These are phyloP conservation scores for Acanthosepion lycidas DNA, from an alignment of 2,888 invertebrate species.

Conservation along the genomic window DNA sequence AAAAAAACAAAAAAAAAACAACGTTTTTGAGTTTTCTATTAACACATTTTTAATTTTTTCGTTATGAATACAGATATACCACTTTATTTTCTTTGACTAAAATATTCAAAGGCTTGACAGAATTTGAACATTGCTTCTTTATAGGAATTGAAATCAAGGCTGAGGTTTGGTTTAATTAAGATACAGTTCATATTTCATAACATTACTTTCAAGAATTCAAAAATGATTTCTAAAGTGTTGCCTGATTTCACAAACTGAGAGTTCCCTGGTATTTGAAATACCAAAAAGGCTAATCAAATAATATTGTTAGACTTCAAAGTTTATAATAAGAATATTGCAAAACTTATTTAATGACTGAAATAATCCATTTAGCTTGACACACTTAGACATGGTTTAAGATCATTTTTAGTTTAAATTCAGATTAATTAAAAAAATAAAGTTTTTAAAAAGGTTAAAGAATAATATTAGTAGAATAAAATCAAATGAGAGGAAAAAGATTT, in stretches of 20 bases:
- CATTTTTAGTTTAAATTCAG: not conserved
- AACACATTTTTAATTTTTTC: not conserved
- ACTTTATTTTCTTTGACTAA: not conserved
- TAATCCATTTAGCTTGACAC: too few species aligned
- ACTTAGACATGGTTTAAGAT: not conserved
- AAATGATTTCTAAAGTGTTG: too few species aligned
- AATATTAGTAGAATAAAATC: not conserved
- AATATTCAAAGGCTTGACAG: not conserved
- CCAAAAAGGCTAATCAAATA: not conserved
- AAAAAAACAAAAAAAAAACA: too few species aligned
- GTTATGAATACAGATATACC: not conserved
- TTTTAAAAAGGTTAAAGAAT: not conserved
- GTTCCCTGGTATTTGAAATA: not conserved
- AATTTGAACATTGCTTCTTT: not conserved
- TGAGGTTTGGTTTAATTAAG: not conserved
- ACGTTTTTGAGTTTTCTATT: not conserved
- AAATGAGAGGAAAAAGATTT: not conserved
- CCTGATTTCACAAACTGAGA: too few species aligned
- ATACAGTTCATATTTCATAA: not conserved
- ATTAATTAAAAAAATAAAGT: not conserved
- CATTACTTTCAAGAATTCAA: not conserved
- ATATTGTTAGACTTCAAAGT: not conserved
- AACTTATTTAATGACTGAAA: too few species aligned
- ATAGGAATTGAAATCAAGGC: not conserved
- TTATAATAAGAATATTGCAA: too few species aligned